Evolutionary conservation across 1,140 invertebrate species (phyloP), one percentile per base, ranked within the genome.

Genomic region (Philotrypesis tridentata): DNA sequence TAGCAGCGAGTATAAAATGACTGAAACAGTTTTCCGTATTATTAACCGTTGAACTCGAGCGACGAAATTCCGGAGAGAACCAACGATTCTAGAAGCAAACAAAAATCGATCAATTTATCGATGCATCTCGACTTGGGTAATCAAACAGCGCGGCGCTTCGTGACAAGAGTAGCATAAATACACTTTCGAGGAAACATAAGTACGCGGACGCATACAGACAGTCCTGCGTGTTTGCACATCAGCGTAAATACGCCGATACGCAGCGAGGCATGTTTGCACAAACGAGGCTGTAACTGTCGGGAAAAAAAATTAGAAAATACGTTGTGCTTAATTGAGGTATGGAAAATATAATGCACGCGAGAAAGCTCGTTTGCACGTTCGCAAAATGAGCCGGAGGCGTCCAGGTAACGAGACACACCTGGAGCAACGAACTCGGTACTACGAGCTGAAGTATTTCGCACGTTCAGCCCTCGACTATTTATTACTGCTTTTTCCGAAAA

Each of bases 391-490:
- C 25, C 43, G 31, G 25, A 71, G 76, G 71, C 37, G 27, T 68
- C 37, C 31, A 23, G 73, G 40, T 80, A 83, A 83, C 78, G 78
- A 83, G 82, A 83, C 73, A 83, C 73, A 83, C 78, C 78, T 83
- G 73, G 80, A 80, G 77, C 80, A 83, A 77, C 78, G 65, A 80
- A 80, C 72, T 63, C 60, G 29, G 60, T 31, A 1, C 43, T 11
- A 29, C 9, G n/a, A 31, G 63, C 63, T 55, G n/a, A 55, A 17
- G 25, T 31, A 67, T 67, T 31, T 37, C 68, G 27, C 68, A 37
- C 68, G 68, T 70, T 70, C 68, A 29, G 27, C 68, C 21, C 33
- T 33, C 21, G 8, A 4, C 25, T 33, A 29, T 33, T n/a, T 33
- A 31, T 33, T 31, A 33, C 14, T 5, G 27, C 27, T 60, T 74